These are phyloP conservation scores for Oceanites oceanicus DNA, from an alignment of 2,113 vertebrate species.

Conservation along the genomic window DNA sequence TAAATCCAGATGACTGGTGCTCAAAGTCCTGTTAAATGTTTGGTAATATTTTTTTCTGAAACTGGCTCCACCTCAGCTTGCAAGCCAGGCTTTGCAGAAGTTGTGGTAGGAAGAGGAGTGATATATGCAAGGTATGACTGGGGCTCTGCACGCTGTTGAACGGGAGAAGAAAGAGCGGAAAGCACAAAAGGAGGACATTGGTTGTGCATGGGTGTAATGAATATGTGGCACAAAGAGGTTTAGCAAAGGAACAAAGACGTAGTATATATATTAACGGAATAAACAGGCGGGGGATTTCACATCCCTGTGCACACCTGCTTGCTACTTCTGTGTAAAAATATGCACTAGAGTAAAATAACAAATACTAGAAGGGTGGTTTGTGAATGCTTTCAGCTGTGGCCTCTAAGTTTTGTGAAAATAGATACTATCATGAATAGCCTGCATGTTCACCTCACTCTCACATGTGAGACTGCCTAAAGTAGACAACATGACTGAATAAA, in stretches of 20 bases:
- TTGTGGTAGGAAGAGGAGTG: not conserved
- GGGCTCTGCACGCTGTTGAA: not conserved
- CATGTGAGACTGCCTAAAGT: not conserved
- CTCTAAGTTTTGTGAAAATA: not conserved
- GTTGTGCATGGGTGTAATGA: not conserved
- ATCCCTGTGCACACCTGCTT: not conserved
- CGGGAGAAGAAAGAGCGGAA: not conserved
- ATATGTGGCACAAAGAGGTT: not conserved
- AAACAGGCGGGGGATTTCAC: not conserved
- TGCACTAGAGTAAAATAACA: not conserved
- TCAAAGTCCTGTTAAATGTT: not conserved
- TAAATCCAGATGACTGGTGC: slow-evolving; percentile 11
- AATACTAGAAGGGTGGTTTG: not conserved
- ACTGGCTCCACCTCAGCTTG: not conserved
- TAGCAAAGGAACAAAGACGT: not conserved
- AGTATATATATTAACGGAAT: not conserved
- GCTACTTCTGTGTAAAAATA: not conserved
- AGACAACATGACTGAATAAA: not conserved
- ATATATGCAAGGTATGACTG: not conserved
- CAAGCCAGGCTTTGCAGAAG: not conserved
- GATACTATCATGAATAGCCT: not conserved
- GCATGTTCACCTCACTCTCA: not conserved
- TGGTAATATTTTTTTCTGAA: not conserved
- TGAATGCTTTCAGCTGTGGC: not conserved
- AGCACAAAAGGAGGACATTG: not conserved